Evolutionary conservation across 2,888 invertebrate genomes (phyloP).

Genomic region (Lamellibrachia satsuma): DNA sequence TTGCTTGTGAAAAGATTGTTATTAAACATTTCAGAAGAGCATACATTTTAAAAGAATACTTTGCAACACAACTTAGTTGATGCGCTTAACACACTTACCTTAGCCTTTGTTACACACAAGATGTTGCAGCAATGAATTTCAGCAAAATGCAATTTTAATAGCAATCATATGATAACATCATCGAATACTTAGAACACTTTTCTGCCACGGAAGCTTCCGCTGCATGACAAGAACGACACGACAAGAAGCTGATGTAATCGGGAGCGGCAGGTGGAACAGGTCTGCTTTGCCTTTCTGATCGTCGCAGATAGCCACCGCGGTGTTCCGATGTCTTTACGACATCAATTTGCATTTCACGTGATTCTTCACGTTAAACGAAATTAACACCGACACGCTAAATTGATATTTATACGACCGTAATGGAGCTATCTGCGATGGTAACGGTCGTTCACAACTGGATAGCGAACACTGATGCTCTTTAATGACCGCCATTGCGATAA

Average conservation of each 20-base stretch:
- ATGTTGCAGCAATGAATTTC: background rate
- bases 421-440: background rate
- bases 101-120: background rate
- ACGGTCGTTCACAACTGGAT: background rate
- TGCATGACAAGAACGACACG: background rate
- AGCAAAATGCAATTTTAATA: background rate
- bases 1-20: too few species aligned
- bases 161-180: too few species aligned
- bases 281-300: background rate
- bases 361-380: background rate
- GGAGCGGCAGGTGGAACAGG: background rate
- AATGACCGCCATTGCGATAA: background rate
- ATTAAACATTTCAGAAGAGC: too few species aligned
- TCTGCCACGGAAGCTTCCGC: background rate
- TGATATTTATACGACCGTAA: background rate
- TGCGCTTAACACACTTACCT: background rate
- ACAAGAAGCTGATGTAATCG: background rate
- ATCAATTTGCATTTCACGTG: background rate
- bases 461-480: background rate
- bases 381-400: background rate
- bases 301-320: background rate
- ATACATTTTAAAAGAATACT: too few species aligned
- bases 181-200: too few species aligned
- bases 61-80: background rate
- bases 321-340: background rate